Percentiles rank a stretch among this genome's conserved stretches.
Conservation (phyloP, 2,113 vertebrate genomes). For the Epinephelus lanceolatus region DNA sequence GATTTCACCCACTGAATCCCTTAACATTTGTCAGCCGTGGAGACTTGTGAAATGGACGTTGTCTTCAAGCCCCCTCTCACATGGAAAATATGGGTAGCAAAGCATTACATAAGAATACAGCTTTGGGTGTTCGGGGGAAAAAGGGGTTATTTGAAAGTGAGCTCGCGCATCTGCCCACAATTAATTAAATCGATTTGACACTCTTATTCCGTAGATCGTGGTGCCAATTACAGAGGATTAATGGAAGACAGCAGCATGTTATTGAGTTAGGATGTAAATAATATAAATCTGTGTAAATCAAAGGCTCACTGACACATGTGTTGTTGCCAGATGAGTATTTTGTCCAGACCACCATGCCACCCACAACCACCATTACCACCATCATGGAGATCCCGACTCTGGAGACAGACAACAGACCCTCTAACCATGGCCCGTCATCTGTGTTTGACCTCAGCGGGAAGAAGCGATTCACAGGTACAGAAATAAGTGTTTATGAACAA, state of each 20-base stretch:
- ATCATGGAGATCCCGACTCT: constrained; percentile 58
- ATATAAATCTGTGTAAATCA: constrained; percentile 23
- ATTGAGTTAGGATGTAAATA: constrained; percentile 21
- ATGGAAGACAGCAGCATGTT: constrained; percentile 31
- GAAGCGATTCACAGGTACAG: constrained; percentile 93
- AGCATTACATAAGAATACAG: constrained; percentile 56
- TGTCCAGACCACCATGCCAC: constrained; percentile 83
- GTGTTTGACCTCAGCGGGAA: constrained; percentile 92
- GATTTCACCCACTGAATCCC: constrained; percentile 49
- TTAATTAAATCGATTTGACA: constrained; percentile 48
- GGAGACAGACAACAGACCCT: constrained; percentile 68
- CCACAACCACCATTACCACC: constrained; percentile 54
- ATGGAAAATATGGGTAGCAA: constrained; percentile 62
- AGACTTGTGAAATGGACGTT: constrained; percentile 49
- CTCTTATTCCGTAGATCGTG: constrained; percentile 31
- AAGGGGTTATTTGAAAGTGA: constrained; percentile 43
- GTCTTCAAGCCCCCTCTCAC: constrained; percentile 27
- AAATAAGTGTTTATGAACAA: neutral
- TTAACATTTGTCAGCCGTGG: constrained; percentile 45
- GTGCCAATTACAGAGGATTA: constrained; percentile 38
- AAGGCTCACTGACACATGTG: constrained; percentile 56
- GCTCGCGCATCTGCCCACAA: constrained; percentile 54
- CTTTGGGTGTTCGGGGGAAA: constrained; percentile 18
- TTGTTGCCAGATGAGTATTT: constrained; percentile 77
- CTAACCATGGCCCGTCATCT: constrained; percentile 85